Evolutionary conservation across 2,797 vertebrate genomes (phyloP), one percentile per base, ranked within the genome.

Genomic region (Tinamus major): DNA sequence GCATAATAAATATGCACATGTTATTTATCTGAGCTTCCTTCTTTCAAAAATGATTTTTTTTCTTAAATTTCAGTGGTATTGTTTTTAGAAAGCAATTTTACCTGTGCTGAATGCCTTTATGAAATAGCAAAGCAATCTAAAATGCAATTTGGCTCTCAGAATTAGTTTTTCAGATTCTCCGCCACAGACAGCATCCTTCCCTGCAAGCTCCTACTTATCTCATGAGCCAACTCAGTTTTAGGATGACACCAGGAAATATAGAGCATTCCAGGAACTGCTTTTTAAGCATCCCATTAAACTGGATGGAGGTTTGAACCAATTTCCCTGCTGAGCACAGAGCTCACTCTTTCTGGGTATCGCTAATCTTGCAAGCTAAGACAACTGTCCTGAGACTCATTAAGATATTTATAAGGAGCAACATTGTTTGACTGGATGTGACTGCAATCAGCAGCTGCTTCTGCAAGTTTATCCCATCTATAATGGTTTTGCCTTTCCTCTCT

Each of bases 361-460:
- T 91, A 74, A 93, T 93, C 92, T 96, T 83, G 59, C 9, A 83
- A 85, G 90, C 59, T 59, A 92, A 27, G 67, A 76, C 69, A 72
- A 83, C 64, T 87, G 56, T 56, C 82, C 76, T 67, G 89, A 92
- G 74, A 72, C 89, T 94, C 63, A 76, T 90, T 93, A 93, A 87
- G 91, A 85, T 90, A 89, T 89, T 93, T 92, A 82, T 93, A 87
- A 95, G 63, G 70, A 91, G 49, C 48, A 94, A 49, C 72, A 62
- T 41, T 79, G 86, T 89, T 94, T 91, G 92, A 92, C 69, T 63
- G 83, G 91, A 91, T 63, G 70, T 49, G 90, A 88, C 77, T 92
- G 67, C 74, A 92, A 88, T 86, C 92, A 92, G 46, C 63, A 84
- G 70, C 85, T 85, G 56, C 46, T 81, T 88, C 70, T 67, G 49